phyloP scores from a whole-genome alignment of 2,113 vertebrate species.

The Lampris megalopsis region DNA sequence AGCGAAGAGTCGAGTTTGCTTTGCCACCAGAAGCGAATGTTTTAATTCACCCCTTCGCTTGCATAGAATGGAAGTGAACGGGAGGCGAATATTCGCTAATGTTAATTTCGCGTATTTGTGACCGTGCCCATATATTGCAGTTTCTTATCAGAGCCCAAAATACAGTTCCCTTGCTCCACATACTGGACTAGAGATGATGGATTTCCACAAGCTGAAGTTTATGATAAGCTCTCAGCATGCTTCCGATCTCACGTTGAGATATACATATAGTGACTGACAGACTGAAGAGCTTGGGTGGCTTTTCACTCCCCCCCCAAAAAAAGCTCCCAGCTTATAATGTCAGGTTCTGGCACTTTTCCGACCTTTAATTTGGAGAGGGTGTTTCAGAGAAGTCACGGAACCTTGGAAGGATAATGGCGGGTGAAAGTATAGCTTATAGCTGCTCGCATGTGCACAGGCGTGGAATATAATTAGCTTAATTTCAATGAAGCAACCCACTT shows the following conservation, averaged over 20 bases:
- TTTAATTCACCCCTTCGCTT: too few species aligned
- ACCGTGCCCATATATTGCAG: slow-evolving; percentile 51
- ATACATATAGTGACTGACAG: slow-evolving; percentile 35
- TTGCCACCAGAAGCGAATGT: too few species aligned
- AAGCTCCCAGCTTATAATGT: slow-evolving; percentile 72
- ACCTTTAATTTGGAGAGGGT: slow-evolving; percentile 83
- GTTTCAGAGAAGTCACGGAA: slow-evolving; percentile 78
- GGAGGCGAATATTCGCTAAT: too few species aligned
- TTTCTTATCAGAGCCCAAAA: slow-evolving; percentile 49
- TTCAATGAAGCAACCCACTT: slow-evolving; percentile 74
- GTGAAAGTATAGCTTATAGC: slow-evolving; percentile 81
- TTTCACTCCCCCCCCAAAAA: slow-evolving; percentile 49
- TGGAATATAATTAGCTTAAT: slow-evolving; percentile 83
- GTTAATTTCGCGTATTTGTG: slow-evolving; percentile 16
- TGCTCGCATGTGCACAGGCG: slow-evolving; percentile 64
- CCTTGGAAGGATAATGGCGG: slow-evolving; percentile 72
- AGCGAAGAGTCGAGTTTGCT: too few species aligned
- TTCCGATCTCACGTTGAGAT: slow-evolving; percentile 50
- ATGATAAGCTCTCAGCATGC: slow-evolving; percentile 36
- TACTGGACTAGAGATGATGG: slow-evolving; percentile 7
- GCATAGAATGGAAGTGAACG: too few species aligned
- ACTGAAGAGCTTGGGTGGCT: slow-evolving; percentile 41
- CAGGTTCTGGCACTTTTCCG: slow-evolving; percentile 78
- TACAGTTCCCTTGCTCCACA: slow-evolving; percentile 22
- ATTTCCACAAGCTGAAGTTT: slow-evolving; percentile 33